These are phyloP conservation scores for Caenorhabditis elegans DNA, from an alignment of 1,140 invertebrate genomes.

Conservation along the genomic window DNA sequence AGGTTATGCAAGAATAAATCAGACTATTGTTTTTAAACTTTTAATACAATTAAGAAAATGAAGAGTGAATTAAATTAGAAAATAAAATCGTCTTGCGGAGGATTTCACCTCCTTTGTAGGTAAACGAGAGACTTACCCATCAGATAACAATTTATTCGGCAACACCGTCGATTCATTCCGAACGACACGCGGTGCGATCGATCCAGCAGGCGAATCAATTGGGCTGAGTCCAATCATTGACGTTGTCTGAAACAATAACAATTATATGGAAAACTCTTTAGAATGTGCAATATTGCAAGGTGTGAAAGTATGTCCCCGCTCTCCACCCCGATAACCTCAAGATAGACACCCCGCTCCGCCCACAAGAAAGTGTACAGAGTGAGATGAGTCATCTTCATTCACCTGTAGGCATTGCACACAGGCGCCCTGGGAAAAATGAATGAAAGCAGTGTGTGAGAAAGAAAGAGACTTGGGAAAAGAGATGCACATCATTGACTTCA, in stretches of 20 bases:
- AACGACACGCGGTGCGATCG: not conserved
- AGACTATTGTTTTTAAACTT: too few species aligned
- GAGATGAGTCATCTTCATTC: slow-evolving; percentile 23
- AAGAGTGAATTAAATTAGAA: not conserved
- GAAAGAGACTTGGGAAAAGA: not conserved
- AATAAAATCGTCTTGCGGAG: too few species aligned
- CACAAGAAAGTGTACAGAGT: not conserved
- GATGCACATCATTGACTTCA: not conserved
- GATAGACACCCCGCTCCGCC: not conserved
- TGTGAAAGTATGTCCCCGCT: too few species aligned
- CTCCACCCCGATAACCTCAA: too few species aligned
- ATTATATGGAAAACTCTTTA: not conserved
- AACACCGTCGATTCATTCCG: slow-evolving; percentile 40
- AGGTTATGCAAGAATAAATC: too few species aligned
- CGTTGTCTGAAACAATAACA: not conserved
- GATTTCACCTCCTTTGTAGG: not conserved
- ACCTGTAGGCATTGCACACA: not conserved
- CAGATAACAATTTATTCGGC: slow-evolving; percentile 15
- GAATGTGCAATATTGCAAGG: not conserved
- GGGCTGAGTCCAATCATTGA: slow-evolving; percentile 5
- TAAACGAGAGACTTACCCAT: slow-evolving; percentile 26
- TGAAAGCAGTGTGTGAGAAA: not conserved
- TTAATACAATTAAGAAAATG: not conserved
- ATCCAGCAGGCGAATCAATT: not conserved
- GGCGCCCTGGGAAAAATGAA: not conserved